Base-by-base conservation (phyloP, 1,140 invertebrate genomes). In the Bombus cullumanus region DNA sequence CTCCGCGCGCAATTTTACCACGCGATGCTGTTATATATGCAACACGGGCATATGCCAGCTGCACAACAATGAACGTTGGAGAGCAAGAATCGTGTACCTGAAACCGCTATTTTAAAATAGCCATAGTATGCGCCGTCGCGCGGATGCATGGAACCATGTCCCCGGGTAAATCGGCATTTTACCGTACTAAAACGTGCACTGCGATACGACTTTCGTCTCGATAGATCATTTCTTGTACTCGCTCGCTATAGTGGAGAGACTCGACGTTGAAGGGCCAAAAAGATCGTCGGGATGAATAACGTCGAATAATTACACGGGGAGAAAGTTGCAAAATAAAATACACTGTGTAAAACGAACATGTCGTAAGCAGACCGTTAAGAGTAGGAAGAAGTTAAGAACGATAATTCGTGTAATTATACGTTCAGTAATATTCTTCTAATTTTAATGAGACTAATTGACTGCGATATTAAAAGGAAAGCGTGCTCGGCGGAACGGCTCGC, bases 1-100 rank as follows among this genome's bases (percentile, higher is more conserved):
- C 74, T 43, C n/a, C 10, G 69, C 64, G 69, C 69, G 87, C 74
- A 81, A 88, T 86, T 89, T 88, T 59, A 47, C 84, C 79, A 59
- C 43, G 79, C 84, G 78, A 81, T 81, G 79, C 78, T 75, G 71
- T 81, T 85, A 81, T 81, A 72, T 81, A 81, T 81, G 78, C 79
- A 53, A 22, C 18, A 18, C 47, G 47, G 47, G 34, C 79, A 75
- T 34, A 28, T 57, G 41, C 28, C 78, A 8, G 57, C 83, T 41
- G 57, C 78, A 13, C 78, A 75, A 81, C 84, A 85, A 74, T 75
- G 84, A 68, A 74, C 69, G 78, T 25, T 69, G 68, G 59, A 66
- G 68, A 85, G 78, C 59, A 72, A 81, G 74, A 85, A 34, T 85
- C 83, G 68, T 81, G 57, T 53, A 59, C 34, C 47, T n/a, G 71